phyloP scores from a whole-genome alignment of 53 echinoderm and acorn worm genomes.

The Mesocentrotus franciscanus region DNA sequence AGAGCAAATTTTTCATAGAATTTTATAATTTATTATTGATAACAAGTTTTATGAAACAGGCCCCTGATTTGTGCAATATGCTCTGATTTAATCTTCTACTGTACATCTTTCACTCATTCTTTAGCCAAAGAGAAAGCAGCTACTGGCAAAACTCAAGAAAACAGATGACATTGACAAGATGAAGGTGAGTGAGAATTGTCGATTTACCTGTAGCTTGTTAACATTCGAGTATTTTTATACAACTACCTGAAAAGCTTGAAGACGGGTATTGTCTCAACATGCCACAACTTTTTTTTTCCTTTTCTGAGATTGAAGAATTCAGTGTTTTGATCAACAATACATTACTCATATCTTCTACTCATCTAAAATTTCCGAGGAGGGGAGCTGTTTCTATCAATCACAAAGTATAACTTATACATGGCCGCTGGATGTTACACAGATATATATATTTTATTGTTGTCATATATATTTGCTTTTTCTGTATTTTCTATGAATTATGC shows the following conservation, averaged over 20 bases:
- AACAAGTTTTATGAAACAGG: too few species aligned
- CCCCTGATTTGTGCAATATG: background rate
- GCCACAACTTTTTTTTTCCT: background rate
- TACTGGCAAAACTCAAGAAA: constrained; percentile 70
- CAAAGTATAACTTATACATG: background rate
- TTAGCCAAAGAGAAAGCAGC: constrained; percentile 84
- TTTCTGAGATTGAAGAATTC: background rate
- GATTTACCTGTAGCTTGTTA: background rate
- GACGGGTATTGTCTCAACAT: background rate
- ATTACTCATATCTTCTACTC: background rate
- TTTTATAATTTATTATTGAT: too few species aligned
- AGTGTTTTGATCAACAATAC: background rate
- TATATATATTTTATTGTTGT: too few species aligned
- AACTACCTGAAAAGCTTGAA: background rate
- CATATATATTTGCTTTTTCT: too few species aligned
- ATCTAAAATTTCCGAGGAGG: background rate
- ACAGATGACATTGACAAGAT: constrained; percentile 93
- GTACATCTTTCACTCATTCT: background rate
- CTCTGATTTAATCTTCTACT: background rate
- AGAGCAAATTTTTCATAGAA: too few species aligned
- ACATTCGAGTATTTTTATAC: background rate
- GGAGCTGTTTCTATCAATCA: background rate
- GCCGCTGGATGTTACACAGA: background rate
- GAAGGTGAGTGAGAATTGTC: constrained; percentile 70
- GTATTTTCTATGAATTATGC: too few species aligned